These are phyloP conservation scores for Poecilia velifera DNA, from an alignment of 2,797 vertebrate genomes.

Conservation along the genomic window DNA sequence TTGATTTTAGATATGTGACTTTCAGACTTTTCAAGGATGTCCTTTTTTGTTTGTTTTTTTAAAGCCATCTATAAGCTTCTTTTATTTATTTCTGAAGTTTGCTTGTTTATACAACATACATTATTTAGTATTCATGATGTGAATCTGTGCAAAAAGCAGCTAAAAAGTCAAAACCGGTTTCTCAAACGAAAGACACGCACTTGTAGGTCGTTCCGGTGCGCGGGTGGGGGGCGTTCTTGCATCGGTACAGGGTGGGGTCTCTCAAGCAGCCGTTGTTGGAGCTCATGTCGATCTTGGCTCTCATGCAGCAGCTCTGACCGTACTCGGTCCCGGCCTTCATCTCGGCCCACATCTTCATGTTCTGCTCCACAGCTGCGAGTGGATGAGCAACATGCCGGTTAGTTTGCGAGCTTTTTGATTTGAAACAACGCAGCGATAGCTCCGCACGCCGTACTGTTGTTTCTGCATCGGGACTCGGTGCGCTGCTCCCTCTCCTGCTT, in stretches of 20 bases:
- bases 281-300: slow-evolving; percentile 97
- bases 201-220: slow-evolving; percentile 90
- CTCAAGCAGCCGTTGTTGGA: slow-evolving; percentile 98
- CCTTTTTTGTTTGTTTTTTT: neutral
- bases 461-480: slow-evolving; percentile 87
- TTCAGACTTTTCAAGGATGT: too few species aligned
- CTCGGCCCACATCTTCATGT: slow-evolving; percentile 94
- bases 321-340: slow-evolving; percentile 92
- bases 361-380: slow-evolving; percentile 89
- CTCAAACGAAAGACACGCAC: slow-evolving; percentile 65
- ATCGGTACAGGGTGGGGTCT: slow-evolving; percentile 96
- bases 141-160: neutral
- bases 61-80: neutral
- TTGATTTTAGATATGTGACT: too few species aligned
- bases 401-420: neutral
- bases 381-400: neutral
- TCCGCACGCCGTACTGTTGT: slow-evolving; percentile 82
- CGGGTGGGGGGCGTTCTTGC: slow-evolving; percentile 93
- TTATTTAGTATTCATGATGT: neutral
- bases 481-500: slow-evolving; percentile 96
- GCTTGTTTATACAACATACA: neutral
- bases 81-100: neutral
- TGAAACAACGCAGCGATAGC: neutral
- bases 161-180: neutral
- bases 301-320: slow-evolving; percentile 94